Evolutionary conservation across 1,140 invertebrate species (phyloP).

Genomic region (Sycophila sp.): DNA sequence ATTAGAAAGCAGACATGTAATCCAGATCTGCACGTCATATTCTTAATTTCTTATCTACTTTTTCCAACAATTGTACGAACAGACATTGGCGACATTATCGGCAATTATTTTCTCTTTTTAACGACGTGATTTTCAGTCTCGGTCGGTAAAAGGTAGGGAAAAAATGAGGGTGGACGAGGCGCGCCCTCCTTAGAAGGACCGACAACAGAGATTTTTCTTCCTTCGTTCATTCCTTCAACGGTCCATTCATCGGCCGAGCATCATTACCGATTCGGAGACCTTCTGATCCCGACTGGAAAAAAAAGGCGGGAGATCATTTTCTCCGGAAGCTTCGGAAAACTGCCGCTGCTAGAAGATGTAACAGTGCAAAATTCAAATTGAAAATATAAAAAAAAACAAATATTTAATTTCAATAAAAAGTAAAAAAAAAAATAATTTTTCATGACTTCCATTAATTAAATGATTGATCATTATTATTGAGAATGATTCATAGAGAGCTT

Average conservation of each 20-base stretch:
- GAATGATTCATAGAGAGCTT: too few relatives aligned
- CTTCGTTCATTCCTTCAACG: background rate
- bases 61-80: too few relatives aligned
- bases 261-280: background rate
- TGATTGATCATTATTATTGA: too few relatives aligned
- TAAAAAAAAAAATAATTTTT: too few relatives aligned
- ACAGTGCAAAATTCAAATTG: too few relatives aligned
- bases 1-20: too few relatives aligned
- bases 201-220: background rate
- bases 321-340: background rate
- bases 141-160: background rate
- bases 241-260: conserved; percentile 5
- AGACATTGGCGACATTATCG: background rate
- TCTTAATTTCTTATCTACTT: too few relatives aligned
- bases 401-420: too few relatives aligned
- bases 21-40: too few relatives aligned
- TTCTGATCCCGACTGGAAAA: background rate
- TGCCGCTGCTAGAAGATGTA: background rate
- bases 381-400: too few relatives aligned
- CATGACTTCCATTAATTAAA: too few relatives aligned
- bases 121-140: background rate
- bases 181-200: background rate
- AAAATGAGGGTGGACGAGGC: background rate
- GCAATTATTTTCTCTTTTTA: background rate
- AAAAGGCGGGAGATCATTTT: background rate